Evolutionary conservation across 64 coral and sea anemone genomes (phyloP).

Genomic region (Platygyra sinensis): DNA sequence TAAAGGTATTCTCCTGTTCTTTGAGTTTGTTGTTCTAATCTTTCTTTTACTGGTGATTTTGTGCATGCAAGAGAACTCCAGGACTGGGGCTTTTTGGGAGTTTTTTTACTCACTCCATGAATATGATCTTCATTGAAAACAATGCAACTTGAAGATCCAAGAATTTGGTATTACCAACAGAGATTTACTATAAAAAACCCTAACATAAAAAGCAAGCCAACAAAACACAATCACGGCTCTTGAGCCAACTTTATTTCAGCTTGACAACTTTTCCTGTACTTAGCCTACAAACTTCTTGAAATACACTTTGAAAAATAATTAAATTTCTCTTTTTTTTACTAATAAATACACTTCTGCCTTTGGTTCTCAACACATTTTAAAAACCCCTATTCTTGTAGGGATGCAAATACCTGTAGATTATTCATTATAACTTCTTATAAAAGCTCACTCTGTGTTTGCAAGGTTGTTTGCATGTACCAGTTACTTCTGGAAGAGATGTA

Average conservation of each 20-base stretch:
- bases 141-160: no score
- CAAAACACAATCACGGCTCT: background rate
- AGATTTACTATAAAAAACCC: no score
- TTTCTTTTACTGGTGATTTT: no score
- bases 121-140: no score
- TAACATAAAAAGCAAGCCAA: no score
- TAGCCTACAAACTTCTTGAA: constrained; percentile 1
- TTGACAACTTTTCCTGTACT: background rate
- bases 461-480: background rate
- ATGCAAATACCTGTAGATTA: background rate
- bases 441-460: background rate
- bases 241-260: constrained; percentile 12
- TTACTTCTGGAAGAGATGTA: background rate
- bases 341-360: constrained; percentile 20
- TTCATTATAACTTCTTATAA: background rate
- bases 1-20: no score
- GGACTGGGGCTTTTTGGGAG: no score
- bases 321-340: constrained; percentile 20
- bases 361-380: constrained; percentile 1
- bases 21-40: no score
- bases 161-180: no score
- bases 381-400: background rate
- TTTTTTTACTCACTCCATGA: no score
- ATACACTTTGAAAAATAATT: constrained; percentile 24
- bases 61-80: no score